Evolutionary conservation across 2,888 invertebrate species (phyloP).

Genomic region (Dasypolia templi): DNA sequence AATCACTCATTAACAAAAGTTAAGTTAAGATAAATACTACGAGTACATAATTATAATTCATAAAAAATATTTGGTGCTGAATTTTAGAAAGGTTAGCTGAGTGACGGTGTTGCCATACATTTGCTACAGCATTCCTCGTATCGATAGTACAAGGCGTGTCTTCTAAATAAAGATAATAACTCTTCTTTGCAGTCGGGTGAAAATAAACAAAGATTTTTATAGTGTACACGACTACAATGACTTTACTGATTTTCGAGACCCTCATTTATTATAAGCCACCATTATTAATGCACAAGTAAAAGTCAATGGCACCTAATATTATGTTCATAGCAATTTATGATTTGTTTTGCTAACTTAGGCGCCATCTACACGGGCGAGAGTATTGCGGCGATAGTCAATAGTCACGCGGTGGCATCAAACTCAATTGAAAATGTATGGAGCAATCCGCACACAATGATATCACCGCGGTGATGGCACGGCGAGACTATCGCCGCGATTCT

Average conservation of each 20-base stretch:
- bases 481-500: background rate
- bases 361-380: no score
- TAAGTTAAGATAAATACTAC: conserved; percentile 12
- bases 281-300: background rate
- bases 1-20: conserved; percentile 26
- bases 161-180: conserved; percentile 37
- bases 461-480: background rate
- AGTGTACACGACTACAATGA: conserved; percentile 26
- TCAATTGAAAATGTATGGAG: background rate
- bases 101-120: conserved; percentile 46
- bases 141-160: conserved; percentile 37
- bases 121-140: conserved; percentile 47
- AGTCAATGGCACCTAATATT: background rate
- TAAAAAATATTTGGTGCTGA: conserved; percentile 46
- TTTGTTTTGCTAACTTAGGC: background rate
- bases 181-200: background rate
- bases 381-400: background rate
- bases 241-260: conserved; percentile 17
- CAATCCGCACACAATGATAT: background rate
- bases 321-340: background rate
- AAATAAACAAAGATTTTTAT: conserved; percentile 31
- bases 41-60: conserved; percentile 29
- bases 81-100: conserved; percentile 39
- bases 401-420: background rate
- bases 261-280: background rate